Base-by-base conservation (phyloP, 2,797 vertebrate species). In the Prionace glauca region DNA sequence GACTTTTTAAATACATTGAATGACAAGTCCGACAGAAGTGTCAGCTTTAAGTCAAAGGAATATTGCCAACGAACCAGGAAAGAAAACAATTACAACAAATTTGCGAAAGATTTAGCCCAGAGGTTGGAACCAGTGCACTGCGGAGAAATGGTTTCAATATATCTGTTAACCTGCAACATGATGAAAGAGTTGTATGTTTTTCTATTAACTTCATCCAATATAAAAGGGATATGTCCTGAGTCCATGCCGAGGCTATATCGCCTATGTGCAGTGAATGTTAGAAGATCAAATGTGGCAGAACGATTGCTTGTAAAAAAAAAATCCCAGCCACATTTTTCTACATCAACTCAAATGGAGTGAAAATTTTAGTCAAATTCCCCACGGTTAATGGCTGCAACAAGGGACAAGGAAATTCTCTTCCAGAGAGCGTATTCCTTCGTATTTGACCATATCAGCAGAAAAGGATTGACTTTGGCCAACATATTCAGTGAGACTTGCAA, bases 81-180 rank as follows among this genome's bases (percentile, higher is more conserved):
- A 41, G 9, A 41, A 69, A 92, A 69, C 90, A 92, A 92, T 92
- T 92, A 69, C 90, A 24, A 10, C 62, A n/a, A 92, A 24, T 92
- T 92, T 92, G n/a, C 90, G 41, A 24, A 92, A 92, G n/a, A 36
- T 14, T 41, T 92, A 11, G 62, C 90, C 62, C 65, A 41, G 18
- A 24, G 90, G 62, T 92, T 92, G 65, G n/a, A 92, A 92, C n/a
- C 62, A 26, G n/a, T 50, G 8, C 20, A 92, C n/a, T 24, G 65
- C n/a, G 69, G 90, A 92, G n/a, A 69, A 92, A 92, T 92, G 18
- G 65, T n/a, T 92, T 92, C 62, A 92, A 92, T 69, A 69, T 69
- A 69, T 11, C 62, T 92, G 90, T 22, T 41, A 92, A 92, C 20
- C 20, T 69, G 65, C 90, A 92, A 69, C n/a, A 41, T 92, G 90